These are phyloP conservation scores for Cantharis flavilabris DNA, from an alignment of 2,888 invertebrate species.

Conservation along the genomic window DNA sequence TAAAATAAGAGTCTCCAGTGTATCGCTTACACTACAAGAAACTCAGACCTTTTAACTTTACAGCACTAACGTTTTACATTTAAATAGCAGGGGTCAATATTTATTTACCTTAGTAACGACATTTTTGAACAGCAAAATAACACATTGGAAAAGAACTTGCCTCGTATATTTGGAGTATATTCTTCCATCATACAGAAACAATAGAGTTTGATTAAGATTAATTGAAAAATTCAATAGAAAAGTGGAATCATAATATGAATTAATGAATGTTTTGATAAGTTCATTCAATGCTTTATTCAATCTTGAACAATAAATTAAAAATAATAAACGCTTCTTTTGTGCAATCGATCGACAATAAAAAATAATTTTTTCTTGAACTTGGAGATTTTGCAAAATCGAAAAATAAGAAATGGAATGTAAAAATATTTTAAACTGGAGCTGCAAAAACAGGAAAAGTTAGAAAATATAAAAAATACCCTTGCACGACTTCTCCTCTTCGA, in stretches of 20 bases:
- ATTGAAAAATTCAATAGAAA: not conserved
- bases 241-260: not conserved
- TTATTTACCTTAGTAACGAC: too few relatives aligned
- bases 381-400: too few relatives aligned
- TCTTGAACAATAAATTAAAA: not conserved
- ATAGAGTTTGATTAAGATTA: not conserved
- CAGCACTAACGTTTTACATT: not conserved
- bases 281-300: not conserved
- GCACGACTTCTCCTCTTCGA: slow-evolving; percentile 83
- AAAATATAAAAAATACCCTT: slow-evolving; percentile 65
- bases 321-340: not conserved
- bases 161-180: not conserved
- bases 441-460: not conserved
- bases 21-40: too few relatives aligned
- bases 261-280: not conserved
- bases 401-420: not conserved
- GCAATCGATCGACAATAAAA: not conserved
- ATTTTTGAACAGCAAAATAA: too few relatives aligned
- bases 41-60: too few relatives aligned
- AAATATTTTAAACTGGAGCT: not conserved
- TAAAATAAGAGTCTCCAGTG: too few relatives aligned
- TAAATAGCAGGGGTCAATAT: not conserved
- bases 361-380: not conserved
- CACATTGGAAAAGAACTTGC: too few relatives aligned
- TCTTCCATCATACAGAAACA: not conserved